Conservation (phyloP, 2,888 invertebrate genomes). For the Perithous albicinctus region DNA sequence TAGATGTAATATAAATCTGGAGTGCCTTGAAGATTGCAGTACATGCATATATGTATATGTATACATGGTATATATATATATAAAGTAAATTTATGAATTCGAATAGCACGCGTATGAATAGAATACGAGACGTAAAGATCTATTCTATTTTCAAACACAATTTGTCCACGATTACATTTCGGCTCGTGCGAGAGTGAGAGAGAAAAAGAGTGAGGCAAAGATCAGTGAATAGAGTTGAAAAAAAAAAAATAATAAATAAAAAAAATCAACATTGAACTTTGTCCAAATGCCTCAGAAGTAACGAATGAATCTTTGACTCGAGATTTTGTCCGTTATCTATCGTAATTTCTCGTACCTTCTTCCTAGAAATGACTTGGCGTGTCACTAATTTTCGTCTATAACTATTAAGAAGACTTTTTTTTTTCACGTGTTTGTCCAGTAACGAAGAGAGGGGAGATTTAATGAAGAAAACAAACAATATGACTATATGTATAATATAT, state of each 20-base stretch:
- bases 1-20: conserved; percentile 79
- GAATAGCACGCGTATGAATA: conserved; percentile 48
- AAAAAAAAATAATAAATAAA: too few relatives aligned
- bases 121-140: conserved; percentile 38
- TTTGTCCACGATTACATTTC: conserved; percentile 48
- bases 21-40: conserved; percentile 84
- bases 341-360: conserved; percentile 44
- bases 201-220: conserved; percentile 19
- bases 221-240: neutral
- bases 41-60: conserved; percentile 79
- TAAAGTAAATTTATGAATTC: conserved; percentile 68
- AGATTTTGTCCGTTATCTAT: conserved; percentile 10
- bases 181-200: conserved; percentile 10
- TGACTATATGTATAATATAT: conserved; percentile 83
- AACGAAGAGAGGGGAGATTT: conserved; percentile 25
- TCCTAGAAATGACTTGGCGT: conserved; percentile 47
- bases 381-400: conserved; percentile 44
- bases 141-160: conserved; percentile 59
- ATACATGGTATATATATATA: conserved; percentile 71
- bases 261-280: conserved; percentile 22
- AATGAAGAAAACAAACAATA: conserved; percentile 69
- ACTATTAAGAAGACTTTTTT: conserved; percentile 48
- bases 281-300: conserved; percentile 3
- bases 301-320: neutral
- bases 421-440: conserved; percentile 62